Conservation (phyloP, 2,888 invertebrate species). For the Schizaphis graminum region DNA sequence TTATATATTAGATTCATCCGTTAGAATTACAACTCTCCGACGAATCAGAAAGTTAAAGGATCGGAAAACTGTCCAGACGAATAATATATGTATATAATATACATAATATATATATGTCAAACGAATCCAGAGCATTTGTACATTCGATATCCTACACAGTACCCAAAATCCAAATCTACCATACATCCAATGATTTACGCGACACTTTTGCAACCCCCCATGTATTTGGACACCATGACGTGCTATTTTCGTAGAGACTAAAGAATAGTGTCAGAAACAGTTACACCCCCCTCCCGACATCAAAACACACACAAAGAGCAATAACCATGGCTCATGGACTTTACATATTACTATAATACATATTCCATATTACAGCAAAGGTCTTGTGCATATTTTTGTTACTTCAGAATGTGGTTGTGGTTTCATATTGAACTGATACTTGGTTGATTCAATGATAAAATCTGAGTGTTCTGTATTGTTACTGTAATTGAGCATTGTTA, state of each 20-base stretch:
- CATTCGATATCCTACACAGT: not conserved
- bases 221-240: not conserved
- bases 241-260: not conserved
- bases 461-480: not conserved
- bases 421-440: not conserved
- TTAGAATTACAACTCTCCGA: not conserved
- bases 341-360: not conserved
- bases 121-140: not conserved
- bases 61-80: not conserved
- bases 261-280: conserved; percentile 28
- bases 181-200: conserved; percentile 24
- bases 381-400: not conserved
- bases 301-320: not conserved
- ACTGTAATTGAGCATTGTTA: not conserved
- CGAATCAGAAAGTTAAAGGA: not conserved
- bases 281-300: not conserved
- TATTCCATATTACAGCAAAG: not conserved
- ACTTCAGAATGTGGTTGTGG: not conserved
- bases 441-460: not conserved
- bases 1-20: not conserved
- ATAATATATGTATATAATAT: not conserved
- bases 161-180: conserved; percentile 13
- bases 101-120: not conserved
- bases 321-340: not conserved
- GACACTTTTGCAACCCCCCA: conserved; percentile 7